Conservation (phyloP, 2,797 vertebrate species). For the Muscicapa striata region DNA sequence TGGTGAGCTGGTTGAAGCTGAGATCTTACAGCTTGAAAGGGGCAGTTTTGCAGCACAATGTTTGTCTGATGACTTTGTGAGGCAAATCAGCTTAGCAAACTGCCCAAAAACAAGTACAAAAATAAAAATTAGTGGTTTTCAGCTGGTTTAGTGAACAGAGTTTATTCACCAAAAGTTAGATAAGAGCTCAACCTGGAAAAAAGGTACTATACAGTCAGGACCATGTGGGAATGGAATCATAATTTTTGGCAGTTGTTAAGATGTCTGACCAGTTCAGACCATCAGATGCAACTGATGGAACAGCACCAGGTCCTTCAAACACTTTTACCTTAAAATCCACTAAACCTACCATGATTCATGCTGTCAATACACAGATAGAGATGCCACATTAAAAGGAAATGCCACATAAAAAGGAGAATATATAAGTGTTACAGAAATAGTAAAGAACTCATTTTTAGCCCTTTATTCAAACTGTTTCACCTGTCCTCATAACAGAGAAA, state of each 20-base stretch:
- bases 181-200: not conserved
- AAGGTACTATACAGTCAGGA: accelerated
- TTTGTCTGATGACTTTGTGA: not conserved
- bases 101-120: not conserved
- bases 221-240: not conserved
- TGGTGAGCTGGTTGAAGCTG: not conserved
- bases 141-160: not conserved
- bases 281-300: not conserved
- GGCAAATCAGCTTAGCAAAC: not conserved
- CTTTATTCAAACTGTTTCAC: not conserved
- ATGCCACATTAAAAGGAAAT: not conserved
- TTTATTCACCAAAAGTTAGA: not conserved
- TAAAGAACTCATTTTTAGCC: accelerated
- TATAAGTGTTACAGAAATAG: not conserved
- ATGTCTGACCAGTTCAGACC: not conserved
- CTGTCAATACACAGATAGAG: not conserved
- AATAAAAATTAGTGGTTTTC: not conserved
- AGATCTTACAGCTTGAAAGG: not conserved
- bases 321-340: not conserved
- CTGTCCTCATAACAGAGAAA: not conserved
- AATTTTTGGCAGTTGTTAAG: not conserved
- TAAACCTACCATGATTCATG: not conserved
- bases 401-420: not conserved
- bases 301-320: not conserved
- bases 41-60: not conserved